These are phyloP conservation scores for Indicator indicator DNA, from an alignment of 2,113 vertebrate genomes.

Conservation along the genomic window DNA sequence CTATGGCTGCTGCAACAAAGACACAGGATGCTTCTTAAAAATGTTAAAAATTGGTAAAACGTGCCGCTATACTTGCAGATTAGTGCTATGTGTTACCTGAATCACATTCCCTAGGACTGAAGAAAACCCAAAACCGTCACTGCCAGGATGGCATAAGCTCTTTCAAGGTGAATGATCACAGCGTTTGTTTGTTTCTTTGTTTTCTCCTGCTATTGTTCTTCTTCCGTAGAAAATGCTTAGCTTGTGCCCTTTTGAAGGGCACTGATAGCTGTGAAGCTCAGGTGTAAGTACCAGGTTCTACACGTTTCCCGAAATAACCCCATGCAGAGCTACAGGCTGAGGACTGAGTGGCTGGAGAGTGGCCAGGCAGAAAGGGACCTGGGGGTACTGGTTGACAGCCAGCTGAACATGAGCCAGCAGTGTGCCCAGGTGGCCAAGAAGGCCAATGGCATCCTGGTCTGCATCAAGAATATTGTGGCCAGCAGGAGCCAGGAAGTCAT, in stretches of 20 bases:
- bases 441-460: too few species aligned
- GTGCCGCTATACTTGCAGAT: background rate
- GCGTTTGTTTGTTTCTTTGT: background rate
- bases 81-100: background rate
- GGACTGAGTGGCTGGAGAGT: too few species aligned
- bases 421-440: too few species aligned
- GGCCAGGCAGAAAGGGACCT: too few species aligned
- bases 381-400: too few species aligned
- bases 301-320: too few species aligned
- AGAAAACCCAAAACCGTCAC: background rate
- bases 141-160: background rate
- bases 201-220: background rate
- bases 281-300: too few species aligned
- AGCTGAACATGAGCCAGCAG: too few species aligned
- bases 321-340: too few species aligned
- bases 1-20: background rate
- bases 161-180: fast-evolving
- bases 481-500: too few species aligned
- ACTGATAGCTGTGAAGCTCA: fast-evolving
- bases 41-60: background rate
- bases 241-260: fast-evolving
- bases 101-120: too few species aligned
- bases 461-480: too few species aligned
- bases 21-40: background rate
- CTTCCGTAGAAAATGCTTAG: background rate